These are phyloP conservation scores for Masnerella sp. DNA, from an alignment of 2,888 invertebrate species.

Conservation along the genomic window DNA sequence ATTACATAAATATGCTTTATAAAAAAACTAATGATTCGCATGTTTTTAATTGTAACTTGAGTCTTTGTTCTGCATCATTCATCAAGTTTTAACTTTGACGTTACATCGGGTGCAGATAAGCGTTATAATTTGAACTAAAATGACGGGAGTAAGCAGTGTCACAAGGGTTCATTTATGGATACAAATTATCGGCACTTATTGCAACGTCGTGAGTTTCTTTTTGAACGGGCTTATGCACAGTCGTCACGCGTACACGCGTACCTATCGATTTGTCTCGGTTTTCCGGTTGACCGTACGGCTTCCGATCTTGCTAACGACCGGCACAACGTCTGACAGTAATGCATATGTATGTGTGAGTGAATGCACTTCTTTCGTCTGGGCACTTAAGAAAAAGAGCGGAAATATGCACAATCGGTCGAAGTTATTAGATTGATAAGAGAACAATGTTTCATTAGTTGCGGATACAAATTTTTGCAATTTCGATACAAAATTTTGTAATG, in stretches of 20 bases:
- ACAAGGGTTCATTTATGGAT: conserved; percentile 15
- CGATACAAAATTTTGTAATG: too few species aligned
- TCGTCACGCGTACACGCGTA: conserved; percentile 22
- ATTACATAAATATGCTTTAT: too few species aligned
- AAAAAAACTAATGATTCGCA: too few species aligned
- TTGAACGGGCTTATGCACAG: conserved; percentile 10
- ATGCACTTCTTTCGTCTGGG: conserved; percentile 1
- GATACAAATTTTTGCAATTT: too few species aligned
- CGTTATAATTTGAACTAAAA: conserved; percentile 3
- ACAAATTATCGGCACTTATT: conserved; percentile 30
- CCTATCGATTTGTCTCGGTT: conserved; percentile 36
- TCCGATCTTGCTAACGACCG: conserved; percentile 37
- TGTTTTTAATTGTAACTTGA: conserved; percentile 1
- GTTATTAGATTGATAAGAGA: too few species aligned
- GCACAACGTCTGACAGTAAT: conserved; percentile 21
- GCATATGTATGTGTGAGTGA: conserved; percentile 21
- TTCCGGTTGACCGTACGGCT: conserved; percentile 36
- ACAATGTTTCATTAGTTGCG: too few species aligned
- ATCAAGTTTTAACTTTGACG: neutral
- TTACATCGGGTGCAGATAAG: neutral
- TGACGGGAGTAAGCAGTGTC: conserved; percentile 2
- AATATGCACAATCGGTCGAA: too few species aligned
- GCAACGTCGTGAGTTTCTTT: conserved; percentile 13
- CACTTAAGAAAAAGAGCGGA: too few species aligned
- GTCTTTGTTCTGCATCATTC: too few species aligned